Evolutionary conservation across 2,888 invertebrate genomes (phyloP).

Genomic region (Blastobasis adustella): DNA sequence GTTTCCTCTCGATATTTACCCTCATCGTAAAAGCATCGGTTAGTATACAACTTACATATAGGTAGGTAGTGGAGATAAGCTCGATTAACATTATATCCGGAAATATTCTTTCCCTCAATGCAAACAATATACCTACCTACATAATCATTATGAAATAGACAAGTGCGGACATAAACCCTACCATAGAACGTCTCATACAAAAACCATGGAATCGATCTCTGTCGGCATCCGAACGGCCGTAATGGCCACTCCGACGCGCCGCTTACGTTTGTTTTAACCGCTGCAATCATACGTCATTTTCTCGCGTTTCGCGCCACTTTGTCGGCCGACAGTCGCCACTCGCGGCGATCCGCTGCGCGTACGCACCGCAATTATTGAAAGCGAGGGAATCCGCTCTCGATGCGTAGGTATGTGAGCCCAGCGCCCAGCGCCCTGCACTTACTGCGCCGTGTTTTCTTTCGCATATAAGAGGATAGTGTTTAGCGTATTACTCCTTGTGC

Average conservation of each 20-base stretch:
- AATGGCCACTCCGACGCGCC: conserved; percentile 34
- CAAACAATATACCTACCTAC: too few species aligned
- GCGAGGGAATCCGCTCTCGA: conserved; percentile 37
- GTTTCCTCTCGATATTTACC: too few species aligned
- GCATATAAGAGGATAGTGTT: conserved; percentile 15
- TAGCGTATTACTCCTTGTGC: conserved; percentile 8
- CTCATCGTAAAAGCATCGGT: too few species aligned
- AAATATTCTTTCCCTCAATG: too few species aligned
- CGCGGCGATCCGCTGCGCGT: conserved; percentile 32
- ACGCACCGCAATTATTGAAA: conserved; percentile 43
- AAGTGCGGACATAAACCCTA: too few species aligned
- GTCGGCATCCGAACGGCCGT: conserved; percentile 3
- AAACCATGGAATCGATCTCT: too few species aligned
- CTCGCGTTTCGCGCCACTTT: conserved; percentile 53
- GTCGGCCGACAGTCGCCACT: conserved; percentile 35
- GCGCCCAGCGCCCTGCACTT: conserved; percentile 8
- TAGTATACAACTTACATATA: too few species aligned
- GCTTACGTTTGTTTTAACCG: conserved; percentile 55
- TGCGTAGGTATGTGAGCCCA: conserved; percentile 24
- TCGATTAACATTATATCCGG: too few species aligned
- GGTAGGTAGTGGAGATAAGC: too few species aligned
- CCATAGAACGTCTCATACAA: too few species aligned
- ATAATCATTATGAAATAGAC: too few species aligned
- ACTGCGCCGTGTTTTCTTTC: conserved; percentile 23
- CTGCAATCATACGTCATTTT: conserved; percentile 61